Conservation (phyloP, 2,113 vertebrate genomes). For the Nanorana parkeri region DNA sequence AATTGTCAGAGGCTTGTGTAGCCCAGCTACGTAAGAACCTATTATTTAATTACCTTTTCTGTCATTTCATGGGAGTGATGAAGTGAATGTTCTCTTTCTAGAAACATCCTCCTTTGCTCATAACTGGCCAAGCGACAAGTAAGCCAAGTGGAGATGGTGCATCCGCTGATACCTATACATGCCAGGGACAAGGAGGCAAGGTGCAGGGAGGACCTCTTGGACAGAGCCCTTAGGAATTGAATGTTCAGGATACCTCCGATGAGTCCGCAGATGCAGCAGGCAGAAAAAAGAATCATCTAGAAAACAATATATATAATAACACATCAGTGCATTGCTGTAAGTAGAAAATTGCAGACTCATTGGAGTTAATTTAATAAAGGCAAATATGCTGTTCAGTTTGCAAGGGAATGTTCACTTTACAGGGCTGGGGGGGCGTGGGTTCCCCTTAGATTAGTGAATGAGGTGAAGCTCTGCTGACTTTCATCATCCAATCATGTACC, state of each 20-base stretch:
- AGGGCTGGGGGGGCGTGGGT: too few relatives aligned
- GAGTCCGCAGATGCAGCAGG: constrained; percentile 97
- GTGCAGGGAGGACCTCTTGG: constrained; percentile 86
- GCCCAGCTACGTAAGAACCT: too few relatives aligned
- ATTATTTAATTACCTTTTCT: constrained; percentile 84
- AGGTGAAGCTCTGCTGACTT: too few relatives aligned
- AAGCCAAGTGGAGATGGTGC: constrained; percentile 96
- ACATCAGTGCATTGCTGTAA: not conserved
- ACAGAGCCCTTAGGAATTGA: constrained; percentile 94
- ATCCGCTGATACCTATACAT: constrained; percentile 92
- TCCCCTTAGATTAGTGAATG: too few relatives aligned
- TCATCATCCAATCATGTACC: too few relatives aligned
- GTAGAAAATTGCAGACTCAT: not conserved
- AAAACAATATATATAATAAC: constrained; percentile 60
- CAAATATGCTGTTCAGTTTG: too few relatives aligned
- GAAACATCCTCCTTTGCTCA: constrained; percentile 98
- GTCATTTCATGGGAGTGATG: constrained; percentile 98
- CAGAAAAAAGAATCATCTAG: constrained; percentile 98
- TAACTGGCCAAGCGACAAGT: constrained; percentile 96
- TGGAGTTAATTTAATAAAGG: too few relatives aligned
- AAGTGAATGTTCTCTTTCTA: constrained; percentile 95
- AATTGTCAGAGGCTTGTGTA: too few relatives aligned
- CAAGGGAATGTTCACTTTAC: too few relatives aligned
- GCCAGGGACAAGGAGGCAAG: constrained; percentile 94
- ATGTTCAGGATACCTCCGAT: constrained; percentile 98